Percentiles rank a stretch among this genome's conserved stretches.
Conservation (phyloP, 2,113 vertebrate genomes). For the Calypte anna region DNA sequence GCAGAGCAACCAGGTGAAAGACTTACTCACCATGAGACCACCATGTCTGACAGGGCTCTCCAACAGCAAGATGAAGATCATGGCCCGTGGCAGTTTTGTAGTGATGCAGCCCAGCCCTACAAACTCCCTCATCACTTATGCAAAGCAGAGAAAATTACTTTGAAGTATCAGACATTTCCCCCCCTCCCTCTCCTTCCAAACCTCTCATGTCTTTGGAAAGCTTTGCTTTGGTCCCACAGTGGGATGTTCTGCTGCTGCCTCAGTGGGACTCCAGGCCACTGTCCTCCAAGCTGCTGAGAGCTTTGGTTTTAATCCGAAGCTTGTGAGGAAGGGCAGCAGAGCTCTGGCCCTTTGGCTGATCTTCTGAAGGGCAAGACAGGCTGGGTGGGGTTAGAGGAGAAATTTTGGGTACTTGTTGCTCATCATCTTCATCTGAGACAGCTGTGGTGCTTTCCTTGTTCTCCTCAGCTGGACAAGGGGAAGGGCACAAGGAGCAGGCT, state of each 20-base stretch:
- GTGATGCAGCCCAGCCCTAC: neutral
- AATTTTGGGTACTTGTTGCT: constrained; percentile 72
- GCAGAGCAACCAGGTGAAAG: neutral
- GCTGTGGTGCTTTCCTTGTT: neutral
- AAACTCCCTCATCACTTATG: neutral
- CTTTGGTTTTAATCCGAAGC: constrained; percentile 77
- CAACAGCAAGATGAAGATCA: neutral
- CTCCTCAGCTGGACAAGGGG: neutral
- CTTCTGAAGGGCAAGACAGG: neutral
- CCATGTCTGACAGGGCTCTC: neutral
- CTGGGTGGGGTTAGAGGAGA: neutral
- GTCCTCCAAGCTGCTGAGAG: neutral
- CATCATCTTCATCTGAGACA: constrained; percentile 70
- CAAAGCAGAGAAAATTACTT: neutral
- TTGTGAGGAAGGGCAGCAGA: constrained; percentile 78
- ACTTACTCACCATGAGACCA: neutral
- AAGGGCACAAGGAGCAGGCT: constrained; percentile 43
- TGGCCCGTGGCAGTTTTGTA: neutral
- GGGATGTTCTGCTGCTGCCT: neutral
- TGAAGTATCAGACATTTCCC: neutral
- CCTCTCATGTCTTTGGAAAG: neutral
- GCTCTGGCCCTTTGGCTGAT: neutral
- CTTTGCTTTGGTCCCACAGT: neutral
- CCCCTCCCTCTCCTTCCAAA: neutral
- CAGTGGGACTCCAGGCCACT: neutral